Evolutionary conservation across 2,113 vertebrate species (phyloP).

Genomic region (Emydura subglobosa): DNA sequence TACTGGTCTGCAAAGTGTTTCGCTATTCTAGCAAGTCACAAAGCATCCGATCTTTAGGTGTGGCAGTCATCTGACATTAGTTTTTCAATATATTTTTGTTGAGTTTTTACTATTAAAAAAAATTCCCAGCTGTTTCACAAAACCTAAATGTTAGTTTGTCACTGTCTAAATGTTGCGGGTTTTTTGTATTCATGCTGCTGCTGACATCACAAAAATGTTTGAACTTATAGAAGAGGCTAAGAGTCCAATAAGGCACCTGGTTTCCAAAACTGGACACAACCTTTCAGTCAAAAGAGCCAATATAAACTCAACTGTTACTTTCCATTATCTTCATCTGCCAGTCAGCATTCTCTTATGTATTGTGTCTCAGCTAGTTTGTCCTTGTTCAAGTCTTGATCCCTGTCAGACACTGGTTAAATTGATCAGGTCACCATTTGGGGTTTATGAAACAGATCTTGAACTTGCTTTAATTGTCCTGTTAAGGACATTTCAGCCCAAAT

Average conservation of each 20-base stretch:
- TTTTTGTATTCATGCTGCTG: not conserved
- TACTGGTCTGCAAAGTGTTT: not conserved
- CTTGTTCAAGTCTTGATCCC: constrained; percentile 16
- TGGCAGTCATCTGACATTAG: constrained; percentile 10
- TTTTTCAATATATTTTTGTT: not conserved
- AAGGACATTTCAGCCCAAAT: not conserved
- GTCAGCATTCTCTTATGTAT: not conserved
- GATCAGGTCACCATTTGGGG: not conserved
- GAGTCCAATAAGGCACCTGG: not conserved
- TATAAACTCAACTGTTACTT: not conserved
- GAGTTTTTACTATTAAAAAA: not conserved
- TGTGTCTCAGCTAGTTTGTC: constrained; percentile 3
- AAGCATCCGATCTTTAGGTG: not conserved
- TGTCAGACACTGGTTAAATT: not conserved
- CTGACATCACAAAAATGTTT: not conserved
- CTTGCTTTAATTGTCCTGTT: not conserved
- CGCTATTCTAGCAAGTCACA: not conserved
- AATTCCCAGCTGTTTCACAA: not conserved
- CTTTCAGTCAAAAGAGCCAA: not conserved
- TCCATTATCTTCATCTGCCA: not conserved
- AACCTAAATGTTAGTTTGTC: not conserved
- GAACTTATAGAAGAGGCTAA: not conserved
- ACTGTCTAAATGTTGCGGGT: not conserved
- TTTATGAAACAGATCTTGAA: not conserved
- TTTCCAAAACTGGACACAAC: not conserved